These are phyloP conservation scores for Nemurella pictetii DNA, from an alignment of 2,888 invertebrate genomes.

Conservation along the genomic window DNA sequence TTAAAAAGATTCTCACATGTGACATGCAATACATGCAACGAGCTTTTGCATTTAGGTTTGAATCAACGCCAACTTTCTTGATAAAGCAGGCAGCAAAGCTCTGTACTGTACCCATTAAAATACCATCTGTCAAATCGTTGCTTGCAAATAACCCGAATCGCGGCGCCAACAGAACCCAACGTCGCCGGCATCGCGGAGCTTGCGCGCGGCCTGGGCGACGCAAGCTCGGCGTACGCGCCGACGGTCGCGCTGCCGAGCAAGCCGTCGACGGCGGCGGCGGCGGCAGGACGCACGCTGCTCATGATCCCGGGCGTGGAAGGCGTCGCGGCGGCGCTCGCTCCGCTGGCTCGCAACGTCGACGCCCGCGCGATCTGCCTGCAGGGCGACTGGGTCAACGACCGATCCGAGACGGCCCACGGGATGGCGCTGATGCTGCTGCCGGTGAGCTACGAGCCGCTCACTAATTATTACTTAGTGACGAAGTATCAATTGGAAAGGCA, in stretches of 20 bases:
- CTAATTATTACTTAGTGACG: too few relatives aligned
- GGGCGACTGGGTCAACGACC: conserved; percentile 52
- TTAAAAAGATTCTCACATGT: too few relatives aligned
- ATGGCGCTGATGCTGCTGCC: conserved; percentile 59
- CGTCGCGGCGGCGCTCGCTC: conserved; percentile 58
- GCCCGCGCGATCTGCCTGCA: conserved; percentile 60
- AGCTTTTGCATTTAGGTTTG: too few relatives aligned
- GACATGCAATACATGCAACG: too few relatives aligned
- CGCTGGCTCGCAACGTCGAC: conserved; percentile 57
- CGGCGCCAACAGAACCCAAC: neutral
- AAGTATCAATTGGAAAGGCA: too few relatives aligned
- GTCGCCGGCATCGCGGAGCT: neutral
- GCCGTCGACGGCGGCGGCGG: neutral
- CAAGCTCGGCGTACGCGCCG: neutral
- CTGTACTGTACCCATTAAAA: too few relatives aligned
- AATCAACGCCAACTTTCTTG: too few relatives aligned
- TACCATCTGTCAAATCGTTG: too few relatives aligned
- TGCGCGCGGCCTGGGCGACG: conserved; percentile 1
- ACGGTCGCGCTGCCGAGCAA: conserved; percentile 14
- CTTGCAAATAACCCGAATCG: too few relatives aligned
- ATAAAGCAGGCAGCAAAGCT: too few relatives aligned
- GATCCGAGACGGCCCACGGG: conserved; percentile 53
- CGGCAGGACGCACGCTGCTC: neutral
- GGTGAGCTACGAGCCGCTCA: too few relatives aligned
- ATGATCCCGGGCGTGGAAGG: conserved; percentile 48